Conservation (phyloP, 2,113 vertebrate species). For the Hystrix cristata region DNA sequence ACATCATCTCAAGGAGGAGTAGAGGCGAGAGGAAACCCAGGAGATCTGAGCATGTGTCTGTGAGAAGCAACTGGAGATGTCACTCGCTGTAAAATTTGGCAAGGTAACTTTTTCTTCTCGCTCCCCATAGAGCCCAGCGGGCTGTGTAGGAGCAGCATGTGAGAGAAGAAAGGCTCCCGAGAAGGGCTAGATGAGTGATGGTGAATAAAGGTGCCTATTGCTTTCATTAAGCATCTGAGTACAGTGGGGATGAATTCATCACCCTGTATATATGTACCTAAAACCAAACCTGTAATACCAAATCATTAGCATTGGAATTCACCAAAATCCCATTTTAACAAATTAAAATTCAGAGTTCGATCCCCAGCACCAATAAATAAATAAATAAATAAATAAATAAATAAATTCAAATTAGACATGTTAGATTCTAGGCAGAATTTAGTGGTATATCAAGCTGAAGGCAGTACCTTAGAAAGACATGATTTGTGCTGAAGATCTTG, state of each 20-base stretch:
- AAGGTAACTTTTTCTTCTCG: background rate
- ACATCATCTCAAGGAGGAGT: background rate
- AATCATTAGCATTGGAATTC: background rate
- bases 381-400: background rate
- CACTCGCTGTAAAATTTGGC: background rate
- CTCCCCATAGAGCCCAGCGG: background rate
- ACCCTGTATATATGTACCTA: background rate
- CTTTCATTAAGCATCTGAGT: background rate
- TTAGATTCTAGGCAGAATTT: background rate
- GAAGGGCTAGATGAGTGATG: background rate
- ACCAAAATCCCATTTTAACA: background rate
- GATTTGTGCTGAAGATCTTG: background rate
- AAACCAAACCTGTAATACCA: background rate
- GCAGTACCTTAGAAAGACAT: background rate
- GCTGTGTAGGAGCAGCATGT: rapidly evolving
- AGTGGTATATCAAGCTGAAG: background rate
- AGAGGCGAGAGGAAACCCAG: background rate
- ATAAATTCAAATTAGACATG: constrained; percentile 19
- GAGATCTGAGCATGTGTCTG: background rate
- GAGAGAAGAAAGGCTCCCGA: background rate
- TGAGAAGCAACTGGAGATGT: background rate
- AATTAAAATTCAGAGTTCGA: no score
- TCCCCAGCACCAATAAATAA: no score
- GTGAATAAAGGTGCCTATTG: background rate
- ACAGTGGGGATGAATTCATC: background rate